A percentile compares a stretch with the other conserved stretches of the same genome.
phyloP scores from a whole-genome alignment of 2,888 invertebrate genomes.

The Polyommatus iphigenia region DNA sequence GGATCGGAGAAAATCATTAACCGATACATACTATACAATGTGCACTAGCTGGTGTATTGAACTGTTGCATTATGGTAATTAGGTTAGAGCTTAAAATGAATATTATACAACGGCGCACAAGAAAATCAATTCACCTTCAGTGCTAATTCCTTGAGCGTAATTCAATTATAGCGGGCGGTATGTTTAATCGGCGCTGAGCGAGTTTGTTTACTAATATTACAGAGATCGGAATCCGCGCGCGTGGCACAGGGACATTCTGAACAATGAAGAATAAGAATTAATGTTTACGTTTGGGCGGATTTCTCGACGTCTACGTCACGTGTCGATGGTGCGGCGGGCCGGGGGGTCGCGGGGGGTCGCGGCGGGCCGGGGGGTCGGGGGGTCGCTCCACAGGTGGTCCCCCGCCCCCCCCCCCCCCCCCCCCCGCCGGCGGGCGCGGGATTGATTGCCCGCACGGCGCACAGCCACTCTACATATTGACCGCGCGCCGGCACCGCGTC shows the following conservation, averaged over 20 bases:
- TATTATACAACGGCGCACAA: conserved; percentile 34
- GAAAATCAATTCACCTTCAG: conserved; percentile 45
- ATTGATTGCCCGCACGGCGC: conserved; percentile 75
- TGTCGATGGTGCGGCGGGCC: conserved; percentile 53
- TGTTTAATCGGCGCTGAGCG: conserved; percentile 47
- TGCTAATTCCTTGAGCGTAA: conserved; percentile 61
- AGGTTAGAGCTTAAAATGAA: conserved; percentile 29
- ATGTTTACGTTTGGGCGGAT: conserved; percentile 80
- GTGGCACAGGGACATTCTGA: conserved; percentile 70
- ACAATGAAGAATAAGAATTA: conserved; percentile 79
- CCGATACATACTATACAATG: neutral
- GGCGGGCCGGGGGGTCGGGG: conserved; percentile 50
- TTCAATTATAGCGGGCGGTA: conserved; percentile 56
- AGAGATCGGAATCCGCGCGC: conserved; percentile 70
- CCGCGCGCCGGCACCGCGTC: conserved; percentile 73
- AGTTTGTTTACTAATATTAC: conserved; percentile 75
- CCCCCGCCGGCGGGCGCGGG: conserved; percentile 59
- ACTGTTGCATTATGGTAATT: conserved; percentile 17
- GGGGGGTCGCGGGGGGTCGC: conserved; percentile 48
- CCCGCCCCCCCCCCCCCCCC: conserved; percentile 46
- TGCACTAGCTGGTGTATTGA: neutral
- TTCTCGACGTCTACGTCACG: conserved; percentile 77
- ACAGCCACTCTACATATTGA: conserved; percentile 79
- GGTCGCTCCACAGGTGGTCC: conserved; percentile 70
- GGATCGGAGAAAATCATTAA: neutral